Evolutionary conservation across 2,888 invertebrate species (phyloP).

Genomic region (Machimus atricapillus): DNA sequence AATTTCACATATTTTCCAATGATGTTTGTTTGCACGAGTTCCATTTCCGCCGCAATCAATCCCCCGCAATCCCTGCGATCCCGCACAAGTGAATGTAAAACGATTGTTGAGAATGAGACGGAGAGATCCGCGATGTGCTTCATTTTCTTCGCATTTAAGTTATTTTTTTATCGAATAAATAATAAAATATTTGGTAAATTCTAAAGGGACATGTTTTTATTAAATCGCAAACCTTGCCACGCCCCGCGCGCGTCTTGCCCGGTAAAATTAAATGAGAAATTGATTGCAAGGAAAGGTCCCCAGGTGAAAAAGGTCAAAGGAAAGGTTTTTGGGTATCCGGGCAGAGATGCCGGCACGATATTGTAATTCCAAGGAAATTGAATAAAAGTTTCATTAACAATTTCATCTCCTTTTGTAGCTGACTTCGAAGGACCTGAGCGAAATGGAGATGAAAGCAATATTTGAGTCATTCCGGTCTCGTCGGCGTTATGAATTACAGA

Average conservation of each 20-base stretch:
- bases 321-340: neutral
- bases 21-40: slow-evolving; percentile 3
- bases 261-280: slow-evolving; percentile 24
- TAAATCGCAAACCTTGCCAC: slow-evolving; percentile 16
- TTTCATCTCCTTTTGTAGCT: slow-evolving; percentile 14
- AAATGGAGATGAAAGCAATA: slow-evolving; percentile 25
- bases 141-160: slow-evolving; percentile 35
- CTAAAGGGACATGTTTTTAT: slow-evolving; percentile 33
- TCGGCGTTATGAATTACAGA: slow-evolving; percentile 6
- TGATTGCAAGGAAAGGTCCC: slow-evolving; percentile 14
- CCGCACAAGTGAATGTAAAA: neutral
- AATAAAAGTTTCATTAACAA: slow-evolving; percentile 35
- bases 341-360: neutral
- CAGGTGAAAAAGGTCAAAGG: slow-evolving; percentile 37
- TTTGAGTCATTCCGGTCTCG: neutral
- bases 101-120: neutral
- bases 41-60: neutral
- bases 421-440: neutral
- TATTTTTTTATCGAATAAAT: slow-evolving; percentile 37
- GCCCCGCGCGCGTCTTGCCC: neutral
- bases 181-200: slow-evolving; percentile 40
- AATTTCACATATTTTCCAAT: slow-evolving; percentile 19
- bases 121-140: slow-evolving; percentile 26
- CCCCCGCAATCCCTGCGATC: neutral
- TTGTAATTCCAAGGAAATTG: slow-evolving; percentile 35